Percentiles rank a stretch among this genome's conserved stretches.
phyloP scores from a whole-genome alignment of 2,113 vertebrate species.

The Nicator chloris region DNA sequence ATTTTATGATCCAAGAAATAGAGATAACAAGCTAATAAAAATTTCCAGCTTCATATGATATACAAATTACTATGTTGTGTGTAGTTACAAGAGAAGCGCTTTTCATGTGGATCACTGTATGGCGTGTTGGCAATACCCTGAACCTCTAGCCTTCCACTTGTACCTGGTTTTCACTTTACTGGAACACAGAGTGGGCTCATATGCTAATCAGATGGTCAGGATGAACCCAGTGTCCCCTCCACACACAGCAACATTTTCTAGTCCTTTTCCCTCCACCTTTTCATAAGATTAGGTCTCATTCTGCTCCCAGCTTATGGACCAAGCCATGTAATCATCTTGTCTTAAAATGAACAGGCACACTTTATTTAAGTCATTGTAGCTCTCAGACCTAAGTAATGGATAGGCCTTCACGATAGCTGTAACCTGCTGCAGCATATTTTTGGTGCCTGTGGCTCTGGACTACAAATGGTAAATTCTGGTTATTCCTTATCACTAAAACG shows the following conservation, averaged over 20 bases:
- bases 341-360: not conserved
- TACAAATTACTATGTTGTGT: not conserved
- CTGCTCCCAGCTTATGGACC: not conserved
- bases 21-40: not conserved
- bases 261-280: not conserved
- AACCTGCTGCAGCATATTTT: not conserved
- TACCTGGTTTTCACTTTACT: not conserved
- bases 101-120: not conserved
- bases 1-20: not conserved
- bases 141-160: not conserved
- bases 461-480: not conserved
- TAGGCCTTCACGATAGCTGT: not conserved
- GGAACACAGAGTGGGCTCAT: not conserved
- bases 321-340: not conserved
- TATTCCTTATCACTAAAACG: not conserved
- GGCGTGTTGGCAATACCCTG: accelerated
- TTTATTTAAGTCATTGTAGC: not conserved
- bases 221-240: too few relatives aligned
- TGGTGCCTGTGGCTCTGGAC: not conserved
- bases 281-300: not conserved
- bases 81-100: not conserved
- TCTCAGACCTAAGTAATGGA: not conserved
- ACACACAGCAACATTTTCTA: not conserved
- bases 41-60: not conserved
- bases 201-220: not conserved